phyloP scores from a whole-genome alignment of 64 coral and sea anemone genomes.

The Exaiptasia diaphana region DNA sequence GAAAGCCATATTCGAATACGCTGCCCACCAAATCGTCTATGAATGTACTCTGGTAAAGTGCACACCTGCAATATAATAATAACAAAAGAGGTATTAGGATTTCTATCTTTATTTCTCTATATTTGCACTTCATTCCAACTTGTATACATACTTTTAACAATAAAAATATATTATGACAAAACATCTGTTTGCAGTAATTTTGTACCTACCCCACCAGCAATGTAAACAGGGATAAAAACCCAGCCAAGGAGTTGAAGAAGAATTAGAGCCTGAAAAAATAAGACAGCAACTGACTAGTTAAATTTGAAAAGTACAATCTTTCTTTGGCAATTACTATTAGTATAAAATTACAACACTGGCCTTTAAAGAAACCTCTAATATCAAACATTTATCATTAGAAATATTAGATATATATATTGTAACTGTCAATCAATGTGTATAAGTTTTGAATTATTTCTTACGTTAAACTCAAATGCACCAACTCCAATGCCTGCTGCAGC shows the following conservation, averaged over 20 bases:
- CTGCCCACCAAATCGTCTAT: conserved; percentile 71
- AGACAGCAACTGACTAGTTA: not conserved
- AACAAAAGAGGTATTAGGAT: too few species aligned
- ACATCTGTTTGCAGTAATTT: too few species aligned
- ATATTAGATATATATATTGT: not conserved
- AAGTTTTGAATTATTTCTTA: not conserved
- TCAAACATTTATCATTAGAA: not conserved
- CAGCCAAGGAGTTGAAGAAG: conserved; percentile 56
- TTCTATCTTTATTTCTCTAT: too few species aligned
- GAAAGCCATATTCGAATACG: conserved; percentile 84
- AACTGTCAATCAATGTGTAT: not conserved
- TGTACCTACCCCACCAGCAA: conserved; percentile 60
- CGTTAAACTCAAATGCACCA: conserved; percentile 83
- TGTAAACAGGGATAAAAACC: conserved; percentile 65
- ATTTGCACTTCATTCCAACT: too few species aligned
- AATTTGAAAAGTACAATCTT: not conserved
- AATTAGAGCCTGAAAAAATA: conserved; percentile 33
- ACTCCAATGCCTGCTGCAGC: conserved; percentile 72
- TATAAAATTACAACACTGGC: not conserved
- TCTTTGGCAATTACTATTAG: not conserved
- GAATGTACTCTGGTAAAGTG: conserved; percentile 86
- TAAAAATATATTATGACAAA: too few species aligned
- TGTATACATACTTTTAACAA: too few species aligned
- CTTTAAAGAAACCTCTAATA: not conserved
- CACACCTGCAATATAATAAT: conserved; percentile 37